These are phyloP conservation scores for Carapus acus DNA, from an alignment of 2,797 vertebrate genomes.

Conservation along the genomic window DNA sequence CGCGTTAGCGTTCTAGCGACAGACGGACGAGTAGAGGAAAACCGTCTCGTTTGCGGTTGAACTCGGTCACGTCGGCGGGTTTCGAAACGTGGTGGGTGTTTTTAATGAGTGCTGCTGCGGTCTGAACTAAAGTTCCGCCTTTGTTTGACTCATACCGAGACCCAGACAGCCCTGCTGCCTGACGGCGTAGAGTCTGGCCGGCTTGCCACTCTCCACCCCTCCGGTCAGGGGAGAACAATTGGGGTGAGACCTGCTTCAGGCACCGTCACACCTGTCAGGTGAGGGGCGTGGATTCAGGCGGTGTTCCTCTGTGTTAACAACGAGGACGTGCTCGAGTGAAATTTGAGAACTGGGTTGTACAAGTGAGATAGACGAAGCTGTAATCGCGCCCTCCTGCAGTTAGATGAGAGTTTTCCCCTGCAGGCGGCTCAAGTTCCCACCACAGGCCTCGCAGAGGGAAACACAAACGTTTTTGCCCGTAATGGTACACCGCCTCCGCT, in stretches of 20 bases:
- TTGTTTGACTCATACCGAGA: constrained; percentile 35
- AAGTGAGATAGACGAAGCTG: constrained; percentile 6
- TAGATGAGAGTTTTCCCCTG: not conserved
- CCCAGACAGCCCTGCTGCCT: constrained; percentile 3
- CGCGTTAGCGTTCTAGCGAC: too few species aligned
- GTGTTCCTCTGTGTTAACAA: constrained; percentile 20
- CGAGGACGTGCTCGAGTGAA: constrained; percentile 12
- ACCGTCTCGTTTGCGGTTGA: constrained; percentile 42
- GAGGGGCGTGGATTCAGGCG: constrained; percentile 60
- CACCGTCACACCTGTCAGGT: constrained; percentile 45
- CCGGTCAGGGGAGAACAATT: too few species aligned
- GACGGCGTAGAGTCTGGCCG: not conserved
- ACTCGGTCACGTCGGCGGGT: constrained; percentile 32
- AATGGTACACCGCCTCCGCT: constrained; percentile 17
- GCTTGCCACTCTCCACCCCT: not conserved
- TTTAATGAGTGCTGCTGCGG: constrained; percentile 4
- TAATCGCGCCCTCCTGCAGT: not conserved
- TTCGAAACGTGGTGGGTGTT: constrained; percentile 18
- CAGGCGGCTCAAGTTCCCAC: constrained; percentile 3
- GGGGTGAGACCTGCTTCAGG: too few species aligned
- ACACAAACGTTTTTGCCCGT: constrained; percentile 16
- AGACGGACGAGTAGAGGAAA: constrained; percentile 10
- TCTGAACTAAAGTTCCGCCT: constrained; percentile 18
- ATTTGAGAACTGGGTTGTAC: constrained; percentile 17
- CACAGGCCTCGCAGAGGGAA: constrained; percentile 10